Base-by-base conservation (phyloP, 2,797 vertebrate species). In the Lagorchestes hirsutus region DNA sequence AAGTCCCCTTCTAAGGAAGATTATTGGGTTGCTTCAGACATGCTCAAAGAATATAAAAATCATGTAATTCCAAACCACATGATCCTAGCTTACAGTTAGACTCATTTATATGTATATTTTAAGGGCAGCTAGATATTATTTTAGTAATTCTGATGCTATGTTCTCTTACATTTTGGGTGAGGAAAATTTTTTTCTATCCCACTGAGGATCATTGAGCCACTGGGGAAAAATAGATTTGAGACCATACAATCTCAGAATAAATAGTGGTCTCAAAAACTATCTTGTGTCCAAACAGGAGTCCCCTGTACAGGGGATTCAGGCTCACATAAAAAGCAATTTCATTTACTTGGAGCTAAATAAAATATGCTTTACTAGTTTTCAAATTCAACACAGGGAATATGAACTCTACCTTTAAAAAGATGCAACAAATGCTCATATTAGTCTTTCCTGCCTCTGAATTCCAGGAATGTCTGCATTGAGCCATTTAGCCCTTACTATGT, bases 281-380 rank as follows among this genome's bases (percentile, higher is more conserved):
- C 4, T 67, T 34, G n/a, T 82, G 22, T 24, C n/a, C n/a, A 82
- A 82, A 40, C 2, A 82, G n/a, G n/a, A 82, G 46, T 82, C 67
- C 40, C 67, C 13, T 24, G 6, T 74, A 40, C 6, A 82, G 67
- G n/a, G n/a, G 67, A 40, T 82, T 82, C 6, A 40, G 8, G 1
- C n/a, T 18, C 8, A 82, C 67, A 40, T 46, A 24, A 40, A 82
- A 82, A 46, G 22, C 18, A 82, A 40, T 46, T 22, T 12, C n/a
- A 50, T 96, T 58, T 59, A 40, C 56, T 93, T 94, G 90, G 18
- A 94, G 54, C 1, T 54, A 95, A 95, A 94, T 91, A 27, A 57
- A 93, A n/a, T 67, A 62, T 93, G 67, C 52, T 91, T 52, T 5
- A 31, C 29, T 29, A 18, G 14, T 9, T 93, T 93, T 58, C 16